phyloP scores from a whole-genome alignment of 2,797 vertebrate genomes.

The Peromyscus nudipes region DNA sequence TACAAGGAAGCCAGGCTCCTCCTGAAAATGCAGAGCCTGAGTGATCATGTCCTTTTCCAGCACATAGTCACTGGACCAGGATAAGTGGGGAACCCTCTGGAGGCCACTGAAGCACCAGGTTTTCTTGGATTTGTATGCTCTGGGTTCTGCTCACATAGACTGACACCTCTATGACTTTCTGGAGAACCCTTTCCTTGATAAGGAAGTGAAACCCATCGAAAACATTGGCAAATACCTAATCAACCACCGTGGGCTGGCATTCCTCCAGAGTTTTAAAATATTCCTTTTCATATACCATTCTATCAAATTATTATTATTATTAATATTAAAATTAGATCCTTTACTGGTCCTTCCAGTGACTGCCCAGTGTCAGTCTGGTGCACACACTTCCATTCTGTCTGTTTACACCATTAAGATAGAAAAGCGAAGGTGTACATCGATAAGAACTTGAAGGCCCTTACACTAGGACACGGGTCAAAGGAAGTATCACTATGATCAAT shows the following conservation, averaged over 20 bases:
- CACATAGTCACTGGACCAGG: conserved; percentile 68
- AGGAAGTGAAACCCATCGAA: conserved; percentile 70
- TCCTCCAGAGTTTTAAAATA: not conserved
- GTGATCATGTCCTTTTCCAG: conserved; percentile 59
- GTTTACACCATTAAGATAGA: not conserved
- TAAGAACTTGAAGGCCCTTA: not conserved
- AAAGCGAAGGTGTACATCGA: not conserved
- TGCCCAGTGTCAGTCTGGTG: not conserved
- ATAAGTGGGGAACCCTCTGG: conserved; percentile 67
- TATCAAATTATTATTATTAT: not conserved
- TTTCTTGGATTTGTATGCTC: conserved; percentile 72
- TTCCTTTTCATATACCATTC: not conserved
- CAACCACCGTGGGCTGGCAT: conserved; percentile 55
- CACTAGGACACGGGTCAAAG: not conserved
- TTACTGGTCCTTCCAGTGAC: not conserved
- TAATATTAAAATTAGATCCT: not conserved
- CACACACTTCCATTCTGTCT: not conserved
- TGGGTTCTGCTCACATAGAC: conserved; percentile 41
- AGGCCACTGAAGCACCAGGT: conserved; percentile 68
- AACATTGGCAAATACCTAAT: conserved; percentile 72
- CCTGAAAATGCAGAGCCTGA: conserved; percentile 72
- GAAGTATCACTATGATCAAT: not conserved
- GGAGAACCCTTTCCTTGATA: conserved; percentile 47
- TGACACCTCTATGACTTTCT: conserved; percentile 71
- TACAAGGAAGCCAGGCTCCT: conserved; percentile 58